Evolutionary conservation across 2,888 invertebrate species (phyloP), one percentile per base, ranked within the genome.

Genomic region (Philereme vetulata): DNA sequence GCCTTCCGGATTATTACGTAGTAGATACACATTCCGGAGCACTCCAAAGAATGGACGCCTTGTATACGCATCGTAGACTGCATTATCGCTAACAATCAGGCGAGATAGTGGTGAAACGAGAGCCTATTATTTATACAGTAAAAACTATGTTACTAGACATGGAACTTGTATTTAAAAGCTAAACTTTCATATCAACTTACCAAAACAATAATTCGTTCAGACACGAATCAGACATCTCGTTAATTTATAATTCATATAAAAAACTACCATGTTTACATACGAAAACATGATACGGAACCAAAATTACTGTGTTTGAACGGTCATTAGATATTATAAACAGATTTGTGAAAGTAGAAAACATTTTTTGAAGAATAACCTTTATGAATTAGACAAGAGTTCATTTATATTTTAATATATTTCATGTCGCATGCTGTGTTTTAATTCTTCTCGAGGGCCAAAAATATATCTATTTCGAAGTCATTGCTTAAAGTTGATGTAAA

Each of bases 241-340:
- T 82, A 82, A 80, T 85, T 76, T 78, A 85, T 86, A 84, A 86
- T 86, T 85, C 79, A 85, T 81, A 68, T 57, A 53, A 52, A 71
- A 78, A 60, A 78, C 71, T 61, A 67, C 60, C 55, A 64, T 62
- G 71, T 72, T 74, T 77, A 74, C 76, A 68, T 43, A 40, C 74
- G 66, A 72, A 75, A 80, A 74, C 67, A 74, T 71, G 71, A 68
- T 70, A 71, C 64, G 65, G 66, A 71, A 67, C 72, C 71, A 64
- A 77, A 78, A 80, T 81, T 75, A 80, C 72, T 71, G 72, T 71
- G 64, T 68, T 75, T 70, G 67, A 73, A 70, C 67, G 62, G 68
- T 66, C 73, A 72, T 78, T 76, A 74, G 62, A 58, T 62, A 67
- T 65, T 64, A 67, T 58, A 67, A 67, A 67, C 60, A 60, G 60